Base-by-base conservation (phyloP, 2,113 vertebrate species). In the Clupea harengus region DNA sequence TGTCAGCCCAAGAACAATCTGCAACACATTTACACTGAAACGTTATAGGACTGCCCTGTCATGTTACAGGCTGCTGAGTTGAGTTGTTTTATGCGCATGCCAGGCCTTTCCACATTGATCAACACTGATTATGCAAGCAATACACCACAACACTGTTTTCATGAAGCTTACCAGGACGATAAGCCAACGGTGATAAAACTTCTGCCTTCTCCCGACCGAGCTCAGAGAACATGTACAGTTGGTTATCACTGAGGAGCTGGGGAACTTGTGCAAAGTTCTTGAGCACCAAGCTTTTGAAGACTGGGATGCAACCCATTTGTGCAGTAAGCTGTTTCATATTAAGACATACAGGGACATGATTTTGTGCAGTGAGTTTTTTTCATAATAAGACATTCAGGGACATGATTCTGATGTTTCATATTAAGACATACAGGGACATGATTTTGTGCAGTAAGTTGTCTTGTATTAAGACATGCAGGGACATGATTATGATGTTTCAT, bases 21-120 rank as follows among this genome's bases (percentile, higher is more conserved):
- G 85, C 13, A 82, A 85, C 8, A 82, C 81, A 85, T 89, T 88
- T 64, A 82, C 18, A 60, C 47, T 86, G 47, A 87, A 78, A 44
- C 85, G 46, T 88, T 89, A 86, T 88, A 72, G 46, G 82, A 50
- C 46, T 32, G 83, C 75, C 45, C 86, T 28, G 49, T 86, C 46
- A 86, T 80, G 39, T 85, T 72, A 49, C 85, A 32, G 17, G 7
- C 82, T 39, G 22, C 3, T 78, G 72, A 28, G 13, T 15, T 8
- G 6, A 39, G 49, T 83, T 57, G 49, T 83, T 83, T 78, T 78
- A 78, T 15, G 11, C 15, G 72, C 72, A 78, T 3, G 72, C 28
- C 72, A 39, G 28, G 85, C 39, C 10, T 15, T 78, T 78, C 39
- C 5, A 11, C 67, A 78, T 78, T 11, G 28, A 10, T 9, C 28